These are phyloP conservation scores for Phymorhynchus buccinoides DNA, from an alignment of 1,140 invertebrate genomes.

Conservation along the genomic window DNA sequence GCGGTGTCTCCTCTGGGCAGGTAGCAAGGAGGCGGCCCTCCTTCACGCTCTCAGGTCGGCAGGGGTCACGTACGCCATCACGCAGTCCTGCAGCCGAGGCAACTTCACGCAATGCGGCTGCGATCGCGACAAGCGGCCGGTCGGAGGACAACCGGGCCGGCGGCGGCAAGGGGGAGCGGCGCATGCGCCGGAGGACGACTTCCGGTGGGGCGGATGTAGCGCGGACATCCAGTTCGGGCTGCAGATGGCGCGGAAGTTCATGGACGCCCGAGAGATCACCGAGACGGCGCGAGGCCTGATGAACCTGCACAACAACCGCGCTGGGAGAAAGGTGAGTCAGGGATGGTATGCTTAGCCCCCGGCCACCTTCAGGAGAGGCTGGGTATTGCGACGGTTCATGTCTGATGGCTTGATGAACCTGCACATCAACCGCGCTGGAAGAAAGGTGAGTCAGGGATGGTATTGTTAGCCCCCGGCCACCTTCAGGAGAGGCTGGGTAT, in stretches of 20 bases:
- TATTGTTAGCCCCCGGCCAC: too few relatives aligned
- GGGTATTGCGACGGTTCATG: too few relatives aligned
- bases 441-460: too few relatives aligned
- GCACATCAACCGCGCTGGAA: too few relatives aligned
- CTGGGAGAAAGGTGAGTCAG: constrained; percentile 88
- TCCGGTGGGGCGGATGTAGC: constrained; percentile 75
- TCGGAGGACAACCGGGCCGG: too few relatives aligned
- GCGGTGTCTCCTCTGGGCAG: constrained; percentile 67
- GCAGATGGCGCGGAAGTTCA: constrained; percentile 76
- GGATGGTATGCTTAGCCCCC: constrained; percentile 20
- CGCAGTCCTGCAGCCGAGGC: constrained; percentile 88
- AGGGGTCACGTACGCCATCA: constrained; percentile 87
- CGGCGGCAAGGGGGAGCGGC: constrained; percentile 49
- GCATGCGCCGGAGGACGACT: constrained; percentile 57
- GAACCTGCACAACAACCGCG: constrained; percentile 96
- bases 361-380: too few relatives aligned
- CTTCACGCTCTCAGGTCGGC: constrained; percentile 81
- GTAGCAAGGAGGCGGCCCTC: constrained; percentile 77
- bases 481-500: too few relatives aligned
- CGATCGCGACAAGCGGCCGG: constrained; percentile 68
- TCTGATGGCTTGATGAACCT: too few relatives aligned
- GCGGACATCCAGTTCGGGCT: constrained; percentile 78
- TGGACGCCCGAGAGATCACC: constrained; percentile 74
- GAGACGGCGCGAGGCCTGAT: constrained; percentile 86
- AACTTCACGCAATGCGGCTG: constrained; percentile 89